Base-by-base conservation (phyloP, 2,888 invertebrate genomes). In the Rhodophaea formosa region DNA sequence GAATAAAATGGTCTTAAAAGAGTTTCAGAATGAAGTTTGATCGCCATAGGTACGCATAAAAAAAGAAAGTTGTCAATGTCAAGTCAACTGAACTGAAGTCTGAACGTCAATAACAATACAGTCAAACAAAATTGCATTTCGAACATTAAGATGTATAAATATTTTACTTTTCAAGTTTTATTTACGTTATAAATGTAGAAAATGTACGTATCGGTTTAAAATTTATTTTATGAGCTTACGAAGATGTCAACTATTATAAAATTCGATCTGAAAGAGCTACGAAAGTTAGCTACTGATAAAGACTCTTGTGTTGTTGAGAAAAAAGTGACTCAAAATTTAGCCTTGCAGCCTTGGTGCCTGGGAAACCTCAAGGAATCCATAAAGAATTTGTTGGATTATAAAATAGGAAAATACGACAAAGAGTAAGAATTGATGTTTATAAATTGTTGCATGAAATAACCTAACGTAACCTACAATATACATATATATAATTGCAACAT, bases 291-390 rank as follows among this genome's bases (percentile, higher is more conserved):
- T 3, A 87, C 86, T 65, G 92, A 93, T 61, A 89, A 92, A 65
- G 92, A 93, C 63, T 92, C 93, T 0, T 93, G 93, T 74, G 92
- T 95, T 35, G 71, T 86, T 63, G 89, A 92, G 63, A 92, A 92
- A 71, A 90, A 81, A 71, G 84, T 90, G 8, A 92, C 84, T 17
- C 92, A 93, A 74, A 94, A 94, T 68, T 68, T 94, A 55, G 92
- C 92, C 0, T 72, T 95, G 53, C 93, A 94, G 75, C 94, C 95
- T 7, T 93, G 92, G 88, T 93, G 94, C 72, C 82, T 94, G 47
- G 92, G 91, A 39, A 92, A 94, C 69, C 69, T 94, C 23, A 92
- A 90, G 57, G 86, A 91, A 61, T 93, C 94, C 8, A 79, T 95
- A 7, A 92, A 92, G 72, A 93, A 93, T 67, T 82, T 93, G 65